Base-by-base conservation (phyloP, 2,797 vertebrate genomes). In the Acridotheres tristis region DNA sequence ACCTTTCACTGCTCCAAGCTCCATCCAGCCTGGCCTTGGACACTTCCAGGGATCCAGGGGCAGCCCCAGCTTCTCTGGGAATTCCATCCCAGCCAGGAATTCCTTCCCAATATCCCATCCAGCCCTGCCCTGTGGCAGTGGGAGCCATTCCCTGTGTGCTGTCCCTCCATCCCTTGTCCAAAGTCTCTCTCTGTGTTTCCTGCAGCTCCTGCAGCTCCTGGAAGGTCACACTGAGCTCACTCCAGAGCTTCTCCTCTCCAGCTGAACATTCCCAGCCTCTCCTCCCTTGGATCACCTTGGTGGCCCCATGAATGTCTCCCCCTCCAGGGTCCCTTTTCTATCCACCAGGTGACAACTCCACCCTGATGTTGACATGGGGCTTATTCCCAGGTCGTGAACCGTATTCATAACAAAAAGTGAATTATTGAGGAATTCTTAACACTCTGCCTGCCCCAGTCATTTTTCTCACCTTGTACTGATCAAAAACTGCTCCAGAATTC, bases 21-120 rank as follows among this genome's bases (percentile, higher is more conserved):
- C 11, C 0, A 0, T 27, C 43, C 68, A 53, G 0, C 17, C 34
- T 36, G 47, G 40, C 34, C 25, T 74, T 36, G 69, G 55, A 0
- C 34, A 36, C 4, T 55, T 0, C 30, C 77, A 68, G 55, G 42
- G 48, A 55, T 55, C 21, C 65, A 47, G 30, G 54, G 13, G 3
- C 26, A 42, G 62, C 26, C 42, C 9, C 55, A 62, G 36, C 18
- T 61, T 0, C 62, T 48, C 42, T 50, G 55, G 48, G 26, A 5
- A 68, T 0, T 4, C 55, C 4, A n/a, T 62, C 20, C 0, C 16
- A 69, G 48, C 0, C 2, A 38, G 1, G 1, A 47, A 75, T 48
- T 29, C 8, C 11, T 29, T 30, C 43, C 50, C 57, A n/a, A 6
- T 3, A 4, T 43, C 36, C 30, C 47, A 40, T 40, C 40, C 16